Conservation (phyloP, 1,140 invertebrate species). For the Anadara kagoshimensis region DNA sequence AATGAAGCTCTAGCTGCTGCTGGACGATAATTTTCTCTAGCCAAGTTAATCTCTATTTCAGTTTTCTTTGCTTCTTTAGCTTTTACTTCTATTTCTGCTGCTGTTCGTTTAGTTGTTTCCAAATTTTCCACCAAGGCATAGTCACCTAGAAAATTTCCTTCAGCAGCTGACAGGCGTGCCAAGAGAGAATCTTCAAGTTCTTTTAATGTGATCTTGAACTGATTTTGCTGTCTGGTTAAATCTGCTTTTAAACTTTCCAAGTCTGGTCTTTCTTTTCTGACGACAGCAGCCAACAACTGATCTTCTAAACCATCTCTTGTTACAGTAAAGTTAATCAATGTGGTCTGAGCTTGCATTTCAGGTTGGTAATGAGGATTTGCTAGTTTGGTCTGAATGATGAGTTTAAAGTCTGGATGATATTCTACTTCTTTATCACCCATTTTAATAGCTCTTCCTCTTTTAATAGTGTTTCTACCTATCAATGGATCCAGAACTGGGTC, state of each 20-base stretch:
- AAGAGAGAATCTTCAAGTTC: conserved; percentile 93
- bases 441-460: conserved; percentile 93
- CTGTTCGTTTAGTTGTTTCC: conserved; percentile 95
- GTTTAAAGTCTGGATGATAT: conserved; percentile 89
- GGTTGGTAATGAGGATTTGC: conserved; percentile 99
- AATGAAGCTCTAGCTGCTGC: conserved; percentile 93
- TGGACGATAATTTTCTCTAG: conserved; percentile 92
- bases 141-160: conserved; percentile 92
- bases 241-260: conserved; percentile 95
- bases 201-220: conserved; percentile 97
- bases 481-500: conserved; percentile 96
- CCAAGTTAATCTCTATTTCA: conserved; percentile 92
- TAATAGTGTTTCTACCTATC: conserved; percentile 93
- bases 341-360: conserved; percentile 98
- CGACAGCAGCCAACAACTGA: conserved; percentile 95
- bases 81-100: conserved; percentile 94
- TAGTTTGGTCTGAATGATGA: conserved; percentile 95
- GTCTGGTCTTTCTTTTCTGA: conserved; percentile 96
- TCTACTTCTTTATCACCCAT: conserved; percentile 98
- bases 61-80: conserved; percentile 93
- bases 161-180: conserved; percentile 92
- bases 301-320: conserved; percentile 97
- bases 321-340: conserved; percentile 97
- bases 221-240: conserved; percentile 95
- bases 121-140: conserved; percentile 95